Evolutionary conservation across 2,797 vertebrate genomes (phyloP), one percentile per base, ranked within the genome.

Genomic region (Buphagus erythrorhynchus): DNA sequence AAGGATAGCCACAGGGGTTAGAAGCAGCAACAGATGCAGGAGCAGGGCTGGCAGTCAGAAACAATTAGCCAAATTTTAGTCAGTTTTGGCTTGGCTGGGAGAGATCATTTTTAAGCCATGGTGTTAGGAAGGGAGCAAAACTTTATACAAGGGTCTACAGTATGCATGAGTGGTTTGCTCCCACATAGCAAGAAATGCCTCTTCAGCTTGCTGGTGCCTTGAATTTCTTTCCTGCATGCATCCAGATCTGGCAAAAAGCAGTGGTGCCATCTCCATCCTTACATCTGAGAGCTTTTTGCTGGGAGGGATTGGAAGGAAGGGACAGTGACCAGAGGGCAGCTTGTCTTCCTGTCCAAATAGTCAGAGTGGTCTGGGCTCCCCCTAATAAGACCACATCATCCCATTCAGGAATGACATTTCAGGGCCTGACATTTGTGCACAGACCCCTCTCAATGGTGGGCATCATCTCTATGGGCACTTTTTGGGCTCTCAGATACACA

Each of bases 1-100:
- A 57, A 80, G 35, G 71, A 67, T 3, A 76, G 65, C 40, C 61
- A 74, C 16, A 67, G 40, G 16, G 40, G 8, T 51, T 54, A 86
- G 74, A 92, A 94, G 45, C 46, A 85, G 84, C 48, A 84, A 59
- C 5, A 86, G n/a, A 81, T 25, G 36, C 43, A 92, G 73, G 3
- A 93, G 45, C 28, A 48, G 43, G 20, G 69, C n/a, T 85, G 35
- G 51, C 63, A 67, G 38, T 4, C 16, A 4, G 45, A 85, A 87
- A 51, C 15, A 84, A 58, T 45, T 73, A 86, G 42, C 13, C 49
- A 77, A 33, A 36, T 68, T 90, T 74, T 42, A 36, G 51, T 31
- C 42, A 68, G 3, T 69, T 61, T 79, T 29, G 48, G 29, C 36
- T 88, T 82, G 42, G 19, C 55, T 88, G 59, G 77, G 80, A 94